These are phyloP conservation scores for Ametastegia equiseti DNA, from an alignment of 2,888 invertebrate genomes.

Conservation along the genomic window DNA sequence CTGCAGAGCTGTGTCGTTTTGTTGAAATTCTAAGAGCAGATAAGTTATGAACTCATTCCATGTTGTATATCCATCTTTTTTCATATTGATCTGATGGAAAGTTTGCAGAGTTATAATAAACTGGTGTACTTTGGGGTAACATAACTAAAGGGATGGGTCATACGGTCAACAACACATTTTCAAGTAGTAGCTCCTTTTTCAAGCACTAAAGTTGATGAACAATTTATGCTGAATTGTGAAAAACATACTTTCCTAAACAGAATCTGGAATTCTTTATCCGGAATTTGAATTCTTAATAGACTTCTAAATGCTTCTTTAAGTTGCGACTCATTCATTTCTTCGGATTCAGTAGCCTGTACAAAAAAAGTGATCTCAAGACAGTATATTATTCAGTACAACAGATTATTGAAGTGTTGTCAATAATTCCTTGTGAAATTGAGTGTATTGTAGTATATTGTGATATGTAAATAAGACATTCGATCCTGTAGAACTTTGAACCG, in stretches of 20 bases:
- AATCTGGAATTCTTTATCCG: slow-evolving; percentile 80
- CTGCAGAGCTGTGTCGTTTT: slow-evolving; percentile 80
- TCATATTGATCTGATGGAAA: slow-evolving; percentile 77
- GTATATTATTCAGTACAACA: background rate
- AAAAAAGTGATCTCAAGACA: background rate
- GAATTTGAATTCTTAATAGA: slow-evolving; percentile 59
- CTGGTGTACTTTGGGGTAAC: background rate
- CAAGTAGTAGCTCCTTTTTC: background rate
- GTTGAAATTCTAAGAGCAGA: slow-evolving; percentile 85
- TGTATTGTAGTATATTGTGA: too few relatives aligned
- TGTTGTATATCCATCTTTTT: slow-evolving; percentile 78
- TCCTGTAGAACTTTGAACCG: background rate
- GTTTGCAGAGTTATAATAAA: background rate
- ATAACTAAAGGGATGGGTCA: background rate
- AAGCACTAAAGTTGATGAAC: background rate
- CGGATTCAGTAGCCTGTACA: slow-evolving; percentile 57
- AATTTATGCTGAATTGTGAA: too few relatives aligned
- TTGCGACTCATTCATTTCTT: slow-evolving; percentile 59
- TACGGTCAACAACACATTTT: background rate
- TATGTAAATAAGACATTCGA: too few relatives aligned
- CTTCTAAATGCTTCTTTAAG: slow-evolving; percentile 60
- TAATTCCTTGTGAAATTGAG: too few relatives aligned
- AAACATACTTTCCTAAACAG: slow-evolving; percentile 80
- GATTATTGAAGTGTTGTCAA: too few relatives aligned
- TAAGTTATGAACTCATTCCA: slow-evolving; percentile 91